Conservation (phyloP, 1,140 invertebrate genomes). For the Nixonia krombeini region DNA sequence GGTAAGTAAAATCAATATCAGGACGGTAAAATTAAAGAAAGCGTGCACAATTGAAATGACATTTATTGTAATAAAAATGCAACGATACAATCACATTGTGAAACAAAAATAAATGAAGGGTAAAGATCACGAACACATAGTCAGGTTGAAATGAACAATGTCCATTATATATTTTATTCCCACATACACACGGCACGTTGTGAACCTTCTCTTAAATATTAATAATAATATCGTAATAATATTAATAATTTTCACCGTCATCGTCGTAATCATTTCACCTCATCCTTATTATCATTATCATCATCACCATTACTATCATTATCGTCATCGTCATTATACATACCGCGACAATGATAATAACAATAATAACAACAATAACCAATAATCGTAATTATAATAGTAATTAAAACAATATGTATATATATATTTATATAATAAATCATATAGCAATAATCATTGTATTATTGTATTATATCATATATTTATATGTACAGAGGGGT, state of each 20-base stretch:
- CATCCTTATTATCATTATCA: slow-evolving; percentile 41
- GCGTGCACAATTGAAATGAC: too few relatives aligned
- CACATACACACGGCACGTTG: slow-evolving; percentile 89
- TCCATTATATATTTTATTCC: slow-evolving; percentile 84
- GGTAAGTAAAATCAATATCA: too few relatives aligned
- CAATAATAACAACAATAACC: slow-evolving; percentile 40
- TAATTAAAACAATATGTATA: slow-evolving; percentile 64
- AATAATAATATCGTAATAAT: slow-evolving; percentile 70
- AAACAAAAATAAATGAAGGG: slow-evolving; percentile 5
- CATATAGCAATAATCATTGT: slow-evolving; percentile 69
- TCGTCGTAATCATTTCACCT: slow-evolving; percentile 50
- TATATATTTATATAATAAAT: slow-evolving; percentile 66
- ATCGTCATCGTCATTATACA: slow-evolving; percentile 28
- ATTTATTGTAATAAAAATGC: not conserved
- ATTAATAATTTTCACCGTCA: slow-evolving; percentile 64
- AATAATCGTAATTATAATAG: slow-evolving; percentile 51
- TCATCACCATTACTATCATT: slow-evolving; percentile 38
- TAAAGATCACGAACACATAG: slow-evolving; percentile 44
- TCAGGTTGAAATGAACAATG: slow-evolving; percentile 80
- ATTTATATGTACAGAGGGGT: slow-evolving; percentile 71
- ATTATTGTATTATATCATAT: slow-evolving; percentile 64
- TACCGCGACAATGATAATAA: slow-evolving; percentile 37
- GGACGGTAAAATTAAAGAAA: too few relatives aligned
- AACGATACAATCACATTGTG: not conserved
- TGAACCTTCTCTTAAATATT: slow-evolving; percentile 86